Evolutionary conservation across 2,113 vertebrate genomes (phyloP), one percentile per base, ranked within the genome.

Genomic region (Alethe diademata): DNA sequence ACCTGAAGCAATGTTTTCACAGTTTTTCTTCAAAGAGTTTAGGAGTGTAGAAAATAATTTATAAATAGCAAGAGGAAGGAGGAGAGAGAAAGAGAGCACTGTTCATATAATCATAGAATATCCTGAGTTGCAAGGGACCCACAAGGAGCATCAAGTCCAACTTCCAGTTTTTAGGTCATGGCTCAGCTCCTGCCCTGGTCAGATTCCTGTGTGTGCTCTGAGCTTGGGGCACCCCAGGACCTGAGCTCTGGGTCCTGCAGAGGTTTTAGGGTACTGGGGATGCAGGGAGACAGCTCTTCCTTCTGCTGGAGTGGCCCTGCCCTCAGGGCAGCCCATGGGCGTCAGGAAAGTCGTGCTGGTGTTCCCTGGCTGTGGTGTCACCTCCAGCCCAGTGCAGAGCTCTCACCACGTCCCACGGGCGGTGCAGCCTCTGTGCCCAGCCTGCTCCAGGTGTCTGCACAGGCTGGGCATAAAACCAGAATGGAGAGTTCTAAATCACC

Each of bases 341-440:
- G 1, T 16, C 29, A 54, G 40, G 17, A 14, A 8, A 12, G 31
- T 10, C 7, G 36, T 35, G 36, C 24, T 28, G 26, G 8, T n/a
- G 56, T 19, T 25, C 33, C 73, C 48, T 60, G 45, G n/a, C 10
- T 33, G n/a, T 19, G 25, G 13, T 58, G 51, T 28, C 50, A 9
- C 40, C 58, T 23, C 38, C 24, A 53, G 62, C 40, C 51, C 36
- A 51, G 9, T 45, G 43, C 1, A 0, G 4, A 50, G 60, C 47
- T 83, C 18, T 36, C 33, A 1, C 38, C 14, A 4, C 1, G 4
- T 25, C 16, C 50, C 20, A 20, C 0, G 1, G 54, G n/a, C 5
- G 26, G 3, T 22, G 50, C 6, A 4, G 31, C 33, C 6, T 1
- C 38, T 45, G 45, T 42, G 40, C 12, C 51, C 78, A 17, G 28